Percentiles rank a stretch among this genome's conserved stretches.
phyloP scores from a whole-genome alignment of 2,888 invertebrate species.

The Plebejus melissa region DNA sequence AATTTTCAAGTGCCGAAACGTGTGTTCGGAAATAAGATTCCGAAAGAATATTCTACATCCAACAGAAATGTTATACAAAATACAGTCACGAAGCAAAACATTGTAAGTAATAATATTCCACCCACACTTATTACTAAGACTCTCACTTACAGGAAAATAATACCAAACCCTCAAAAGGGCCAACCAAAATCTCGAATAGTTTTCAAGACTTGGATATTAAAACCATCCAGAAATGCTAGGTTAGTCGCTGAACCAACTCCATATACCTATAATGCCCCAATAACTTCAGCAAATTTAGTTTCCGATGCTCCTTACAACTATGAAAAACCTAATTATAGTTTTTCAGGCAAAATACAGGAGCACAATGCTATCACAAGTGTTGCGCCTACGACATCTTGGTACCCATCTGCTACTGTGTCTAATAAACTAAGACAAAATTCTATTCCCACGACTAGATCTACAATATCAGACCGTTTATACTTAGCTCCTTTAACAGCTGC shows the following conservation, averaged over 20 bases:
- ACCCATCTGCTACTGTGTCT: constrained; percentile 44
- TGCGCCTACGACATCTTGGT: constrained; percentile 41
- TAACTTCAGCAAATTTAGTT: constrained; percentile 45
- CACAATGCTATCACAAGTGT: constrained; percentile 27
- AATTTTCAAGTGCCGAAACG: neutral
- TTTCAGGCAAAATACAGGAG: constrained; percentile 13
- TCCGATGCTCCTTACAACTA: constrained; percentile 44
- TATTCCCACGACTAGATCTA: constrained; percentile 35
- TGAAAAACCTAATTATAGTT: constrained; percentile 40
- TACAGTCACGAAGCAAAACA: constrained; percentile 58
- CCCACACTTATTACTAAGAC: constrained; percentile 64
- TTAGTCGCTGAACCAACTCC: constrained; percentile 53
- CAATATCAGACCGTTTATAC: constrained; percentile 36
- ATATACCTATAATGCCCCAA: constrained; percentile 52
- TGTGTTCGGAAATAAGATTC: constrained; percentile 13
- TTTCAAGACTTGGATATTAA: constrained; percentile 69
- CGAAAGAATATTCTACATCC: neutral
- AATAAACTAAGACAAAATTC: constrained; percentile 29
- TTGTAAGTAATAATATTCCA: constrained; percentile 62
- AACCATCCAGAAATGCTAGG: constrained; percentile 60
- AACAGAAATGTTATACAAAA: constrained; percentile 34
- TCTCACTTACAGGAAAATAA: constrained; percentile 56
- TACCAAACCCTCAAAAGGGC: constrained; percentile 55
- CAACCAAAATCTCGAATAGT: constrained; percentile 64
- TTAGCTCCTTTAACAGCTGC: constrained; percentile 46